Evolutionary conservation across 2,888 invertebrate genomes (phyloP).

Genomic region (Drosophila anomelani): DNA sequence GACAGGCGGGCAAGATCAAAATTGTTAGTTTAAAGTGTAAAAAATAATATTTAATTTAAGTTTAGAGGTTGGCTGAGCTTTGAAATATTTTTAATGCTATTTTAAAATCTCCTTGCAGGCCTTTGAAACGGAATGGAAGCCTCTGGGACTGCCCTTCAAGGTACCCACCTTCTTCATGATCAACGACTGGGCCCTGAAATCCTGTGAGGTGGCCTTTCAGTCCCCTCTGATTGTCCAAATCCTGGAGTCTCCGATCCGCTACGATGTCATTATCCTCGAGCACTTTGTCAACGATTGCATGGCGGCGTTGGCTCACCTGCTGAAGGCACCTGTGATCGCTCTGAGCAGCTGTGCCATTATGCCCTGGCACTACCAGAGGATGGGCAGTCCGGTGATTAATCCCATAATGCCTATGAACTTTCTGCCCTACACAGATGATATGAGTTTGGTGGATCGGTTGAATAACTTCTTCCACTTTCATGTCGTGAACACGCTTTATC

Average conservation of each 20-base stretch:
- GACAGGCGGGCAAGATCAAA: neutral
- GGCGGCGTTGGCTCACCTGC: slow-evolving; percentile 87
- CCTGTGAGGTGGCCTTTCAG: slow-evolving; percentile 71
- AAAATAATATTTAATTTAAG: neutral
- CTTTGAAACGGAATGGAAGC: slow-evolving; percentile 43
- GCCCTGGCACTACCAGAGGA: slow-evolving; percentile 86
- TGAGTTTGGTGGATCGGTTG: slow-evolving; percentile 84
- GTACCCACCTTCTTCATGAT: slow-evolving; percentile 78
- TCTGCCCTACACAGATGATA: slow-evolving; percentile 83
- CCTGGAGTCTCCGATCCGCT: slow-evolving; percentile 82
- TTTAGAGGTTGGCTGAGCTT: neutral
- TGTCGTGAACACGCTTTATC: slow-evolving; percentile 66
- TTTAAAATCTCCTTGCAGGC: slow-evolving; percentile 23
- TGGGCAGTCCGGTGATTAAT: slow-evolving; percentile 86
- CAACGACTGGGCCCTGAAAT: slow-evolving; percentile 72
- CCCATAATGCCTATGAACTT: slow-evolving; percentile 86
- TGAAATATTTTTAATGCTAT: neutral
- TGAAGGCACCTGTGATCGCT: slow-evolving; percentile 87
- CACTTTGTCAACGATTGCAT: slow-evolving; percentile 90
- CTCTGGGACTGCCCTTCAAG: slow-evolving; percentile 64
- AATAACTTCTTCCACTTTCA: slow-evolving; percentile 83
- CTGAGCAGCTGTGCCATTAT: slow-evolving; percentile 86
- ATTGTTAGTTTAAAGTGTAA: neutral
- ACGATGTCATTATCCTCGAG: slow-evolving; percentile 89
- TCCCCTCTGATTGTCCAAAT: slow-evolving; percentile 70